Percentiles rank a stretch among this genome's conserved stretches.
Conservation (phyloP, 2,888 invertebrate genomes). For the Onthophagus sagittarius region DNA sequence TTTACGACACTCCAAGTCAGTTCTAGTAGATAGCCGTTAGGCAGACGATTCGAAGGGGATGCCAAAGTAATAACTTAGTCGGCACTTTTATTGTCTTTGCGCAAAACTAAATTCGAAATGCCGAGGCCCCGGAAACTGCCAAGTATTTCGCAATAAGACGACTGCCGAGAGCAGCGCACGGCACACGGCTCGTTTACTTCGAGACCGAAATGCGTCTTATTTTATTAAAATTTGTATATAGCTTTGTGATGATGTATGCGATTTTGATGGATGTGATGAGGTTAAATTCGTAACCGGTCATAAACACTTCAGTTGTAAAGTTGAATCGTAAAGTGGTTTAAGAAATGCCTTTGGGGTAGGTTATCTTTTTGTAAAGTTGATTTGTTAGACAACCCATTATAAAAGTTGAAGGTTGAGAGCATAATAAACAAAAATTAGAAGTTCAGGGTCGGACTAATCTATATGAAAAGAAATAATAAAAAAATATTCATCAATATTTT, state of each 20-base stretch:
- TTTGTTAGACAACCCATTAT: neutral
- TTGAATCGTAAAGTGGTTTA: neutral
- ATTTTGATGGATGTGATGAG: neutral
- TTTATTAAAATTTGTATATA: neutral
- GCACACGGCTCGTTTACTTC: neutral
- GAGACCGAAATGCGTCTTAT: neutral
- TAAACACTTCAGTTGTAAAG: neutral
- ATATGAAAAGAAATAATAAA: no score
- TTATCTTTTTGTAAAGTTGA: neutral
- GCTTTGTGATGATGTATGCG: neutral
- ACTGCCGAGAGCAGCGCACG: no score
- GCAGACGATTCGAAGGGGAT: neutral
- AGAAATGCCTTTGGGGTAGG: neutral
- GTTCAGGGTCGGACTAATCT: neutral
- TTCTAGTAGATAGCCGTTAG: neutral
- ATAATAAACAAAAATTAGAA: neutral
- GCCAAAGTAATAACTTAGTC: neutral
- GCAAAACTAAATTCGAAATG: neutral
- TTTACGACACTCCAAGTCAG: neutral
- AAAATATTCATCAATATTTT: no score
- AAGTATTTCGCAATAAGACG: neutral
- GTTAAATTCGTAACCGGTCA: neutral
- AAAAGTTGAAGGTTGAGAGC: neutral
- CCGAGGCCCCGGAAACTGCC: neutral
- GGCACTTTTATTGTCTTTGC: neutral